Evolutionary conservation across 2,113 vertebrate genomes (phyloP).

Genomic region (Hippocampus barbouri): DNA sequence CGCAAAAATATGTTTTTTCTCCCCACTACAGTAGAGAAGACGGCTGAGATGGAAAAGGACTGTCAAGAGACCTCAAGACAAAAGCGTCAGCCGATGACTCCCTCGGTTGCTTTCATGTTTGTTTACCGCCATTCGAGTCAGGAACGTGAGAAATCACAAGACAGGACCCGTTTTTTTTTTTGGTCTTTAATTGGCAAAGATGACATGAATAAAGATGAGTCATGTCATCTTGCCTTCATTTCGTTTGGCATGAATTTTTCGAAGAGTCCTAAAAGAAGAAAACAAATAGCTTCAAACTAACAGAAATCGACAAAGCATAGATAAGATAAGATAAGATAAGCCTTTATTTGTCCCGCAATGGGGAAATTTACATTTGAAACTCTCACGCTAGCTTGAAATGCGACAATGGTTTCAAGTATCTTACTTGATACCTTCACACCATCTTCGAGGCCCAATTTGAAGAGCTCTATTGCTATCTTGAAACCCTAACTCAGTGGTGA

Average conservation of each 20-base stretch:
- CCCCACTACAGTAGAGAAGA: background rate
- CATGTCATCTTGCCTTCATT: background rate
- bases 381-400: too few species aligned
- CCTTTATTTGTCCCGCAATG: too few species aligned
- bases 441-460: too few species aligned
- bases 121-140: slow-evolving; percentile 17
- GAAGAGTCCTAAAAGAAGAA: background rate
- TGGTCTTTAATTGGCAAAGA: slow-evolving; percentile 2
- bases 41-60: background rate
- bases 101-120: slow-evolving; percentile 7
- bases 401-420: too few species aligned
- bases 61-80: background rate
- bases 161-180: background rate
- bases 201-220: background rate
- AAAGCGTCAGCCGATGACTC: background rate
- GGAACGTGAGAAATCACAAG: slow-evolving; percentile 14
- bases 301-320: background rate
- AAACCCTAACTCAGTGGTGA: too few species aligned
- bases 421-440: too few species aligned
- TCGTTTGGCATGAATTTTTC: background rate
- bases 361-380: too few species aligned
- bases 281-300: background rate
- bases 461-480: too few species aligned
- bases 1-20: background rate
- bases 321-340: too few species aligned